Evolutionary conservation across 2,888 invertebrate genomes (phyloP).

Genomic region (Pristionchus japonicus): DNA sequence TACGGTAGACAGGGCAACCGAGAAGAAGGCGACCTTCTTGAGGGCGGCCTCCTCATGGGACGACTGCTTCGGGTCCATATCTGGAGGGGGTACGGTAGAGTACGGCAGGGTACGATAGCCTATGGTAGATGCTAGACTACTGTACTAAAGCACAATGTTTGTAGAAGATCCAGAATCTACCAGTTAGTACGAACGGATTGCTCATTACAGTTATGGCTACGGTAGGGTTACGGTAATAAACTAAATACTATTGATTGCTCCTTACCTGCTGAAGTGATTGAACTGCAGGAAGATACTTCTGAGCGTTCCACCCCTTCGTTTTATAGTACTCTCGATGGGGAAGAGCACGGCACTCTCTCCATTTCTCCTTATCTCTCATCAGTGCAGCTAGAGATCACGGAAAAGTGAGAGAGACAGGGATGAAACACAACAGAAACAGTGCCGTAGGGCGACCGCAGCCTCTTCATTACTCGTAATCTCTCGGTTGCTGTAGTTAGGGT

Average conservation of each 20-base stretch:
- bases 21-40: constrained; percentile 42
- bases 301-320: background rate
- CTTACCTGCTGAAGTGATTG: background rate
- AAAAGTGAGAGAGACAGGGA: too few species aligned
- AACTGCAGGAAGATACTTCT: background rate
- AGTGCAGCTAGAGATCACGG: too few species aligned
- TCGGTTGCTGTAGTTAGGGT: background rate
- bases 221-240: too few species aligned
- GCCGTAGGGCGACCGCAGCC: background rate
- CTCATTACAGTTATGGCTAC: too few species aligned
- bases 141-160: background rate
- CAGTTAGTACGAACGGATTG: constrained; percentile 3
- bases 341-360: background rate
- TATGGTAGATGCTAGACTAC: background rate
- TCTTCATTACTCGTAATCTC: background rate
- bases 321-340: constrained; percentile 30
- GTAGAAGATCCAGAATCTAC: constrained; percentile 4
- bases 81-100: background rate
- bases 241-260: too few species aligned
- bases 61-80: constrained; percentile 24
- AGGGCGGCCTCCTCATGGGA: constrained; percentile 36
- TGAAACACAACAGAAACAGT: too few species aligned
- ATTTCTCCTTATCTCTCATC: background rate
- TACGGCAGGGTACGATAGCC: background rate
- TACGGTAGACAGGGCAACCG: constrained; percentile 35